Percentiles rank a stretch among this genome's conserved stretches.
These are phyloP conservation scores for Euglossa dilemma DNA, from an alignment of 1,140 invertebrate species.

Conservation along the genomic window DNA sequence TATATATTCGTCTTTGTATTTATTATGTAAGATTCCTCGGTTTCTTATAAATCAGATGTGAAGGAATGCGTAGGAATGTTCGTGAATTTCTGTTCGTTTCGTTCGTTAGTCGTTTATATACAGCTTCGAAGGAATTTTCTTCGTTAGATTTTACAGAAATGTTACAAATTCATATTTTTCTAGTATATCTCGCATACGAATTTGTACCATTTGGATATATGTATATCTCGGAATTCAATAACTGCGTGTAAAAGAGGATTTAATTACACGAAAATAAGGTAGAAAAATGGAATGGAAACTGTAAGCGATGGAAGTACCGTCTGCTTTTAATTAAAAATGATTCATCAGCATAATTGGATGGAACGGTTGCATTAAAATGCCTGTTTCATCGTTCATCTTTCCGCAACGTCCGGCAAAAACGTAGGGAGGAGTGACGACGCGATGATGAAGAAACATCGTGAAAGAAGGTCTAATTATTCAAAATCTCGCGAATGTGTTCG, in stretches of 20 bases:
- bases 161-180: too few relatives aligned
- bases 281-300: background rate
- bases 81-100: too few relatives aligned
- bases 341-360: background rate
- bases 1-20: background rate
- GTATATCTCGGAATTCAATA: too few relatives aligned
- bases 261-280: background rate
- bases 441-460: background rate
- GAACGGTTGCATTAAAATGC: background rate
- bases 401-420: background rate
- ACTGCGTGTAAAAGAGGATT: too few relatives aligned
- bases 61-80: too few relatives aligned
- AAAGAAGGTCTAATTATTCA: background rate
- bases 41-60: too few relatives aligned
- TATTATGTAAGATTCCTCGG: background rate
- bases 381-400: background rate
- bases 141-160: too few relatives aligned
- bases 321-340: background rate
- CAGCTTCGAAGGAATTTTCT: too few relatives aligned
- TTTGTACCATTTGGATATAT: too few relatives aligned
- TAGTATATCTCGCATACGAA: too few relatives aligned
- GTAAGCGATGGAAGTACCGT: background rate
- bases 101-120: too few relatives aligned
- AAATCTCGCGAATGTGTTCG: background rate
- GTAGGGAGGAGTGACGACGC: background rate